Conservation (phyloP, 2,888 invertebrate species). For the Eilema griseolum region DNA sequence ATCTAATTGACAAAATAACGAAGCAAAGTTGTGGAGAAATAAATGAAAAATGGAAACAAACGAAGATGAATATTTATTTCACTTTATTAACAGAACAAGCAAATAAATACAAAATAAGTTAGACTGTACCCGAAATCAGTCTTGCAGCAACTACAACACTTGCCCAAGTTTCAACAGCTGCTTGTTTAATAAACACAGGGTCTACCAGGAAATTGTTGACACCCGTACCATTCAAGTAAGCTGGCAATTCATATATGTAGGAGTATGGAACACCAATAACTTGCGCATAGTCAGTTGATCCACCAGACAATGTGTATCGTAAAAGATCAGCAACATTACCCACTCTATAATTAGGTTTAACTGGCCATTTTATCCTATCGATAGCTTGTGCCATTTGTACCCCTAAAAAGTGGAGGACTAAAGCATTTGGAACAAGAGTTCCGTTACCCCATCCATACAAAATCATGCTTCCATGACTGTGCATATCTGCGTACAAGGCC, state of each 20-base stretch:
- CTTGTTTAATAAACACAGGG: conserved; percentile 82
- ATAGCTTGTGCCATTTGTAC: conserved; percentile 78
- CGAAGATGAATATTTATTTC: conserved; percentile 5
- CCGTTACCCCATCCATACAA: conserved; percentile 72
- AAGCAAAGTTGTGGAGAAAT: not conserved
- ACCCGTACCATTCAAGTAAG: conserved; percentile 22
- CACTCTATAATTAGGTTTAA: conserved; percentile 78
- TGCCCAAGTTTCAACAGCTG: conserved; percentile 88
- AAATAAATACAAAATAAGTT: not conserved
- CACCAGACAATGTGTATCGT: conserved; percentile 87
- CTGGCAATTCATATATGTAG: conserved; percentile 88
- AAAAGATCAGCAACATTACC: conserved; percentile 79
- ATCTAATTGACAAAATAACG: not conserved
- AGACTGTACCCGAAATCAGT: not conserved
- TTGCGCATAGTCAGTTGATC: conserved; percentile 88
- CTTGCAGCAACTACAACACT: conserved; percentile 84
- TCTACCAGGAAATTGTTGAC: conserved; percentile 85
- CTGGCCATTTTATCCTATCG: conserved; percentile 75
- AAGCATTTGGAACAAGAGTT: conserved; percentile 81
- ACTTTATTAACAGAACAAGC: not conserved
- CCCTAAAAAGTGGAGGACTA: conserved; percentile 71
- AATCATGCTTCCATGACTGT: conserved; percentile 91
- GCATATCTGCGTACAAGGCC: conserved; percentile 90
- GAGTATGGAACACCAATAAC: conserved; percentile 81
- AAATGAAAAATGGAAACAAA: no score